A percentile compares a stretch with the other conserved stretches of the same genome.
Evolutionary conservation across 2,113 vertebrate species (phyloP).

Genomic region (Colius striatus): DNA sequence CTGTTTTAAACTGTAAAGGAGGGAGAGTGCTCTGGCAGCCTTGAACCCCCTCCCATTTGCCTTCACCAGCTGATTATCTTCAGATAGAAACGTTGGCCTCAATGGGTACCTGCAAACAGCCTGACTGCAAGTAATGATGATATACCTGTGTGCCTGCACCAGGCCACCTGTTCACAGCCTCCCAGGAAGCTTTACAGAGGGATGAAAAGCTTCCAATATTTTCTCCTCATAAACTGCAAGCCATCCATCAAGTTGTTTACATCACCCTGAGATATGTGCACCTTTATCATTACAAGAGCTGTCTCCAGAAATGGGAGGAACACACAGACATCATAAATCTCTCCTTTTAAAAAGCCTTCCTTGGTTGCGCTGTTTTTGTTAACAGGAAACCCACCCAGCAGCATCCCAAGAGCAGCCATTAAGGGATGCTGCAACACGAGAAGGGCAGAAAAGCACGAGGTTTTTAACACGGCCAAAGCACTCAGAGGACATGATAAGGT

Average conservation of each 20-base stretch:
- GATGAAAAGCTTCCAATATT: slow-evolving; percentile 58
- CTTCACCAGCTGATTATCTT: not conserved
- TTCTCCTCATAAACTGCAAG: slow-evolving; percentile 9
- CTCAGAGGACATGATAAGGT: accelerated
- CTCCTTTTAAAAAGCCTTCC: not conserved
- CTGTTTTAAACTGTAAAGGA: not conserved
- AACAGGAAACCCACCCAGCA: not conserved
- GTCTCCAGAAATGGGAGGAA: slow-evolving; percentile 55
- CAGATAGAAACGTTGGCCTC: not conserved
- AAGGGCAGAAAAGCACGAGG: not conserved
- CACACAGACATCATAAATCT: slow-evolving; percentile 32
- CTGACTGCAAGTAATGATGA: slow-evolving; percentile 41
- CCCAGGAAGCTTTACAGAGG: slow-evolving; percentile 29
- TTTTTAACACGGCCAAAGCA: accelerated
- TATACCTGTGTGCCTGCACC: slow-evolving; percentile 30
- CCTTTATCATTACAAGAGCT: slow-evolving; percentile 64
- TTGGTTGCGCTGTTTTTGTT: not conserved
- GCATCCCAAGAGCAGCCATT: not conserved
- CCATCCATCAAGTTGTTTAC: slow-evolving; percentile 71
- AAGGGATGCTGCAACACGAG: not conserved
- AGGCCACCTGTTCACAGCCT: slow-evolving; percentile 55
- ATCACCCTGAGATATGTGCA: slow-evolving; percentile 44
- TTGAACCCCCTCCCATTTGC: not conserved
- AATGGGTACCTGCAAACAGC: not conserved
- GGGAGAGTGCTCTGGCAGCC: not conserved